Percentiles rank a stretch among this genome's conserved stretches.
Evolutionary conservation across 2,888 invertebrate species (phyloP).

Genomic region (Phaedon cochleariae): DNA sequence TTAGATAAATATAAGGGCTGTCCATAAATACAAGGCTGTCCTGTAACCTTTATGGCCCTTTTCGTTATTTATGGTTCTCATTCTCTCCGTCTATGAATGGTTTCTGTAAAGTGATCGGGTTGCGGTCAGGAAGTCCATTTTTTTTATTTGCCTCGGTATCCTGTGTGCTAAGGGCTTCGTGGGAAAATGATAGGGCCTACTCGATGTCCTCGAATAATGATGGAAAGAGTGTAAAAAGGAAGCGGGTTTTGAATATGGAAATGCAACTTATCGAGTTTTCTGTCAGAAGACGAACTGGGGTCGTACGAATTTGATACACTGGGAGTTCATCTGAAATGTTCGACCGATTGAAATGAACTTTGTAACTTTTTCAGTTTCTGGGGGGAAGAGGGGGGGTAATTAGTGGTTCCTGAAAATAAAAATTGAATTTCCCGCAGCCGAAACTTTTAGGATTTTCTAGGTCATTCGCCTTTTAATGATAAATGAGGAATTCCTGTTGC

Average conservation of each 20-base stretch:
- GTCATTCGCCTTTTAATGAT: too few relatives aligned
- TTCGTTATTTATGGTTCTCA: conserved; percentile 26
- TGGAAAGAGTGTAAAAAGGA: background rate
- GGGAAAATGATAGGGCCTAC: background rate
- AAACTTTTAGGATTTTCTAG: too few relatives aligned
- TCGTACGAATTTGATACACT: too few relatives aligned
- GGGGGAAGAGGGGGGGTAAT: too few relatives aligned
- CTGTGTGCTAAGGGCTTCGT: background rate
- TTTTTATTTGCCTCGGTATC: conserved; percentile 27
- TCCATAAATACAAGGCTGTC: conserved; percentile 10
- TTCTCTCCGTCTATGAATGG: conserved; percentile 14
- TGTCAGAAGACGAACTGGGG: too few relatives aligned
- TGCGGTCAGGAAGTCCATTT: conserved; percentile 31
- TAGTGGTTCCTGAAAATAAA: too few relatives aligned
- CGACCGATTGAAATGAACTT: too few relatives aligned
- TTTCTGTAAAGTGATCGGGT: conserved; percentile 21
- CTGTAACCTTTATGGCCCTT: conserved; percentile 5
- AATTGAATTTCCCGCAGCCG: too few relatives aligned
- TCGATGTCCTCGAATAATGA: background rate
- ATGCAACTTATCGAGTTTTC: too few relatives aligned
- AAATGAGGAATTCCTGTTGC: too few relatives aligned
- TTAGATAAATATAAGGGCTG: conserved; percentile 25
- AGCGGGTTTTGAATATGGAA: background rate
- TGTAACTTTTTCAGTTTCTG: too few relatives aligned
- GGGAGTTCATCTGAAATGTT: too few relatives aligned